Evolutionary conservation across 1,140 invertebrate genomes (phyloP), one percentile per base, ranked within the genome.

Genomic region (Polyergus mexicanus): DNA sequence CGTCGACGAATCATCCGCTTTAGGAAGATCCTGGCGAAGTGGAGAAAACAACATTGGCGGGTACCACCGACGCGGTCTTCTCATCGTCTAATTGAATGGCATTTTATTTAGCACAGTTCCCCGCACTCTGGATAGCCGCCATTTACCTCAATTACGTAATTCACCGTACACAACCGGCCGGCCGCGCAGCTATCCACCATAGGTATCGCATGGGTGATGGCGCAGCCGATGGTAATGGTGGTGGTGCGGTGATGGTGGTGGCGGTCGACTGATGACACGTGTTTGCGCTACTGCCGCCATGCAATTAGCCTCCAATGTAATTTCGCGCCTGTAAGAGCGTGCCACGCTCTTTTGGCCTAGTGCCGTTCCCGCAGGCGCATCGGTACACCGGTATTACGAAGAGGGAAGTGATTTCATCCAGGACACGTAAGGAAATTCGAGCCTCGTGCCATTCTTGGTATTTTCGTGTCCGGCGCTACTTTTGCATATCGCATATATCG

Each of bases 61-160:
- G 63, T n/a, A 77, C 68, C 87, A 71, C 74, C 87, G 76, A 86
- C 87, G 87, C 83, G 74, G 86, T 88, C 81, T 85, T 90, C 86
- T 89, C 84, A 76, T 84, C 80, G 89, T 80, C 88, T 92, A 92
- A 93, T 93, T 93, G 92, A 94, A 92, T 91, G 89, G 91, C 92
- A 92, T 92, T 93, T 94, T 94, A 94, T 94, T 93, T 94, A 94
- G 89, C 92, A 92, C 92, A 94, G 92, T 92, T 91, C 89, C 90
- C 91, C 89, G 92, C 92, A 92, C 91, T 92, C 88, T 92, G 90
- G 92, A 94, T 93, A 92, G 91, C 91, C 88, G 84, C 87, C 89
- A 93, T 94, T 94, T 93, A 94, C 91, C 92, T 92, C 91, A 94
- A 94, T 94, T 94, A 93, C 91, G 93, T 93, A 93, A 94, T 94